Evolutionary conservation across 2,113 vertebrate species (phyloP).

Genomic region (Cairina moschata): DNA sequence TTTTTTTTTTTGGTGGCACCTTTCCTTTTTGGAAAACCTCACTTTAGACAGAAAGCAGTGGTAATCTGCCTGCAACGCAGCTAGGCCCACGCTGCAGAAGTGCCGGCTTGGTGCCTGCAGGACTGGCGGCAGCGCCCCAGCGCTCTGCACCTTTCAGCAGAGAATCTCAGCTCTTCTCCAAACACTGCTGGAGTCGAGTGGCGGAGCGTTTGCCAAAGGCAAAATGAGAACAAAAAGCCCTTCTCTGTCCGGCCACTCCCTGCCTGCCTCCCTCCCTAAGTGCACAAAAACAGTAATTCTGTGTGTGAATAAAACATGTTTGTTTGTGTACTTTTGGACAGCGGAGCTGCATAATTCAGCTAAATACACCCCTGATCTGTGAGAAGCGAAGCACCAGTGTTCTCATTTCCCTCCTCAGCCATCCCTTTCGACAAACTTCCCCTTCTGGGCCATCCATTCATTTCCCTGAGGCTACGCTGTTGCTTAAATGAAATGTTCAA

Average conservation of each 20-base stretch:
- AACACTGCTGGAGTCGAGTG: neutral
- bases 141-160: neutral
- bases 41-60: neutral
- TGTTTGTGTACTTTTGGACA: neutral
- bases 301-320: slow-evolving; percentile 18
- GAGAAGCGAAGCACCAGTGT: neutral
- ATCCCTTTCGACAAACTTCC: neutral
- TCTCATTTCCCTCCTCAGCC: neutral
- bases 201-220: neutral
- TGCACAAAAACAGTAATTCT: slow-evolving; percentile 6
- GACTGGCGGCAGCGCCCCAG: neutral
- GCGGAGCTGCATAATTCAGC: slow-evolving; percentile 3
- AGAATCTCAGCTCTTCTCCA: neutral
- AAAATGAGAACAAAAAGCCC: slow-evolving; percentile 32
- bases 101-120: neutral
- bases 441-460: neutral
- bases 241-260: slow-evolving; percentile 28
- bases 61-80: neutral
- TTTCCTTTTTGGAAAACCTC: neutral
- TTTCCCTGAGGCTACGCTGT: neutral
- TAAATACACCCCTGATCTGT: neutral
- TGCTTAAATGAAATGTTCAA: neutral
- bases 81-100: neutral
- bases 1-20: neutral
- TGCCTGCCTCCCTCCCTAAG: neutral